Base-by-base conservation (phyloP, 2,797 vertebrate genomes). In the Galagoides demidoff region DNA sequence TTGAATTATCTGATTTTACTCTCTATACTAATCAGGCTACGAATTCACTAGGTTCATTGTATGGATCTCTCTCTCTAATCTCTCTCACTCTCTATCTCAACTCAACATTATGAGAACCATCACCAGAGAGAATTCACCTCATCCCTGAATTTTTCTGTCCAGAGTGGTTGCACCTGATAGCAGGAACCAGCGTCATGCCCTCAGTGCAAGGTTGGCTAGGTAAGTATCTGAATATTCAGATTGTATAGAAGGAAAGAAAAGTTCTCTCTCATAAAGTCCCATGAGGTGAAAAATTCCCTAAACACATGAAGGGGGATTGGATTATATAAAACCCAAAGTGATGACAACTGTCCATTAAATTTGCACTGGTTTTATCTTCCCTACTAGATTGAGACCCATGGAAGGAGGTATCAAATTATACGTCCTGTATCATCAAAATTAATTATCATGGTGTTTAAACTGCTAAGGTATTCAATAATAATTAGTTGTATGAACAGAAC, bases 21-120 rank as follows among this genome's bases (percentile, higher is more conserved):
- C 8, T 83, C n/a, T 68, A 76, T 20, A 25, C 87, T 92, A 87
- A 94, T 74, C 61, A 90, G 61, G 55, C 31, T 83, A 94, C 7
- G 49, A 85, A 94, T 55, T 85, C 49, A 74, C 31, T 31, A 79
- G 25, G 34, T 31, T 45, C 19, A 63, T n/a, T 34, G 34, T 19
- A 76, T 39, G 12, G 13, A 31, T 49, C 12, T 25, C 49, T 52
- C 49, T 52, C 14, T 52, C 49, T 52, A 52, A 52, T 52, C 3
- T 52, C 49, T 52, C 14, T 52, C 49, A 52, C 14, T 52, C 49
- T 52, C 49, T 52, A 14, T 16, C 14, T 16, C 14, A 52, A 49
- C 19, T 63, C 55, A 55, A 29, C 20, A 57, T 39, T 11, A 34
- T 16, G 7, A 76, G 23, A 86, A 55, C 43, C 16, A 57, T 3